Evolutionary conservation across 2,888 invertebrate genomes (phyloP), one percentile per base, ranked within the genome.

Genomic region (Coelopa pilipes): DNA sequence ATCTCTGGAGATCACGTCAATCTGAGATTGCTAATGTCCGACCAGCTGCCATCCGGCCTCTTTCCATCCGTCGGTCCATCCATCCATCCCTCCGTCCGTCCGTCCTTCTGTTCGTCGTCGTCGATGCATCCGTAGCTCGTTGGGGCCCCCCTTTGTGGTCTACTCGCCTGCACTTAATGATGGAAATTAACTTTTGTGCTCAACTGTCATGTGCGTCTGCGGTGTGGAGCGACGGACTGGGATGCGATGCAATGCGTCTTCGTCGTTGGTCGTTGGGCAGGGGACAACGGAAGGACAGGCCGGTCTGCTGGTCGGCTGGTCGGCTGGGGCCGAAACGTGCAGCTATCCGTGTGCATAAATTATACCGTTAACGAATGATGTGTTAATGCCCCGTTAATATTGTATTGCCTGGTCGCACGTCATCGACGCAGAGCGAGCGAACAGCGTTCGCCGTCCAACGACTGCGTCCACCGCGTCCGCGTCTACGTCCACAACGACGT

Each of bases 351-450:
- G 65, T 65, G 65, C 65, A 65, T 47, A 65, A 47, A 65, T 65
- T 21, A 65, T 24, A 49, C 65, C 65, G 65, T 65, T 65, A 65
- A 21, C 19, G 17, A 47, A 65, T 65, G 65, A 65, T 65, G 65
- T 65, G 65, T 47, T 65, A 65, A 65, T 65, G 21, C 19, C 47
- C 65, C 65, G 65, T 65, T 47, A 65, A 47, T 47, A 47, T 47
- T 47, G 24, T 47, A 65, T 65, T 46, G 47, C 13, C 21, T n/a
- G n/a, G 65, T 47, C 17, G 65, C 65, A 65, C 65, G 46, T 65
- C 65, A 65, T 65, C 47, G 60, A 15, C n/a, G 24, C 9, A 57
- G 57, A 10, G 3, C 15, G 53, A 53, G 3, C 15, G 53, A 15
- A 2, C 15, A 34, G 15, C n/a, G 15, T n/a, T 53, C 53, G 53